Evolutionary conservation across 2,888 invertebrate genomes (phyloP).

Genomic region (Meloe dianella): DNA sequence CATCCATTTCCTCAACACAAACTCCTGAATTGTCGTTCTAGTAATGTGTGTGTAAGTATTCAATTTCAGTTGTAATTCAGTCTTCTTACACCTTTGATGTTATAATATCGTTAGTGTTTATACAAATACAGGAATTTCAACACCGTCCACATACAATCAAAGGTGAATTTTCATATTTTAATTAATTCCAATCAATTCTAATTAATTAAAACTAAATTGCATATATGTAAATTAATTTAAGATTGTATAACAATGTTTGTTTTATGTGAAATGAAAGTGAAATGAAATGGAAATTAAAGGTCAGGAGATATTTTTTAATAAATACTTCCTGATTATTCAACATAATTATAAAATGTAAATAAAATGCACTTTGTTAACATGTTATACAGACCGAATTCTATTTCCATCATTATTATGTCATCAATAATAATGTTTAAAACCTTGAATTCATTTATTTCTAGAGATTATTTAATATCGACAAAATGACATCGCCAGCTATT

Average conservation of each 20-base stretch:
- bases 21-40: background rate
- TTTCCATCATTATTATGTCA: background rate
- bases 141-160: no score
- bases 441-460: background rate
- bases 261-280: background rate
- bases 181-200: no score
- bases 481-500: slow-evolving; percentile 68
- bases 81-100: background rate
- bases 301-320: background rate
- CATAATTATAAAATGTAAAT: no score
- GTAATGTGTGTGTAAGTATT: background rate
- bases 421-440: background rate
- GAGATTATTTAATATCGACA: background rate
- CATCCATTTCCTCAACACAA: background rate
- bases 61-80: background rate
- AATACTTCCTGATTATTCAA: background rate
- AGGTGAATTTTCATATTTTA: no score
- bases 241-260: background rate
- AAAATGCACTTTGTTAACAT: no score
- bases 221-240: no score
- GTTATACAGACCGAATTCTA: background rate
- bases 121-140: background rate
- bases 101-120: background rate
- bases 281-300: slow-evolving; percentile 1
- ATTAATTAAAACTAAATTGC: no score